Percentiles rank a stretch among this genome's conserved stretches.
These are phyloP conservation scores for Drosophila rellima DNA, from an alignment of 2,888 invertebrate genomes.

Conservation along the genomic window DNA sequence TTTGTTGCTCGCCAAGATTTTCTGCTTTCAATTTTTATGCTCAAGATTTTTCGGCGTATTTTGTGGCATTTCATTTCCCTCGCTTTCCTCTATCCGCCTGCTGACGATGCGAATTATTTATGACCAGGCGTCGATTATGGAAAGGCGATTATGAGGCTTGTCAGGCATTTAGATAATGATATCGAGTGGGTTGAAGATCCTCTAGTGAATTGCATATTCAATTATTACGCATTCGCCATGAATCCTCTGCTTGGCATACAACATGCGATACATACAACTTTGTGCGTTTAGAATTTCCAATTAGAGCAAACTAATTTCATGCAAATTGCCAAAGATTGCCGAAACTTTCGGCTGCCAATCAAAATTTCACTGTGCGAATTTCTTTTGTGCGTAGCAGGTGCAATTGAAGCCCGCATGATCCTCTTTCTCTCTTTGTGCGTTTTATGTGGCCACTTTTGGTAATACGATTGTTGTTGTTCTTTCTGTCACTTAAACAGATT, in stretches of 20 bases:
- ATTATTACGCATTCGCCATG: constrained; percentile 45
- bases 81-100: constrained; percentile 23
- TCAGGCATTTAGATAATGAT: constrained; percentile 39
- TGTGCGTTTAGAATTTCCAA: constrained; percentile 67
- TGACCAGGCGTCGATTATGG: constrained; percentile 48
- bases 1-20: constrained; percentile 69
- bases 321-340: constrained; percentile 49
- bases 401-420: constrained; percentile 38
- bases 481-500: constrained; percentile 70
- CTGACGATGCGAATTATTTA: constrained; percentile 64
- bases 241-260: constrained; percentile 1
- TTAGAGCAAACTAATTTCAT: constrained; percentile 72
- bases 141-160: constrained; percentile 50
- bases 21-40: constrained; percentile 56
- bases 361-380: constrained; percentile 45
- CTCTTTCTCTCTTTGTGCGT: background rate
- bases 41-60: constrained; percentile 39
- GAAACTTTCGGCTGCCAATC: constrained; percentile 53
- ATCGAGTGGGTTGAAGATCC: constrained; percentile 13
- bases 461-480: constrained; percentile 16
- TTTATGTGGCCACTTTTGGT: constrained; percentile 16
- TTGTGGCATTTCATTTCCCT: constrained; percentile 17
- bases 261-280: background rate
- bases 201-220: constrained; percentile 33
- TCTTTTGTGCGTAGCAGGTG: constrained; percentile 49